Percentiles rank a stretch among this genome's conserved stretches.
These are phyloP conservation scores for Lepisosteus osseus DNA, from an alignment of 2,113 vertebrate species.

Conservation along the genomic window DNA sequence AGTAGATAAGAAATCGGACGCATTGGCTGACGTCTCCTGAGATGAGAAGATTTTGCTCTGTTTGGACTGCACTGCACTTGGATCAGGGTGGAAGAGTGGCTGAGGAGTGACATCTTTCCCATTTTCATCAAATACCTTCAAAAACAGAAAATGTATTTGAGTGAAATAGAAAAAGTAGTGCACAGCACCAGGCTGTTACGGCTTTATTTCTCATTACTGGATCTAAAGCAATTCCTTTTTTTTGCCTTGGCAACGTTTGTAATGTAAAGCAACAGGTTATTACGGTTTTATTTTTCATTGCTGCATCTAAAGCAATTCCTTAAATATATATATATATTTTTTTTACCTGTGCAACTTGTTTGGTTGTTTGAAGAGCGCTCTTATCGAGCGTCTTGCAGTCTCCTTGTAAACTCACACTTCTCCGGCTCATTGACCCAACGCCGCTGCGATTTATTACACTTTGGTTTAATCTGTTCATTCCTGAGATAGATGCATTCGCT, in stretches of 20 bases:
- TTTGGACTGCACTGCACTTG: conserved; percentile 38
- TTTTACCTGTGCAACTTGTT: conserved; percentile 32
- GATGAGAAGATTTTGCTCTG: conserved; percentile 56
- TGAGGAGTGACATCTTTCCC: conserved; percentile 80
- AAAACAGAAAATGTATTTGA: conserved; percentile 15
- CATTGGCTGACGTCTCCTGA: conserved; percentile 47
- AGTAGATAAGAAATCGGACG: conserved; percentile 48
- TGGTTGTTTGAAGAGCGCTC: conserved; percentile 24
- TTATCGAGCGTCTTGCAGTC: conserved; percentile 43
- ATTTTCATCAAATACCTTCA: conserved; percentile 75
- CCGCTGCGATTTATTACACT: conserved; percentile 18
- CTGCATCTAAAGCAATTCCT: neutral
- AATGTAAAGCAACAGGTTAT: neutral
- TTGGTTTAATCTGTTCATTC: conserved; percentile 19
- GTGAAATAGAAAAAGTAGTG: neutral
- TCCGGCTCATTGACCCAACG: conserved; percentile 25
- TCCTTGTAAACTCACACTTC: conserved; percentile 28
- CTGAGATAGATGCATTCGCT: conserved; percentile 34
- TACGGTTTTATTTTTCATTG: neutral
- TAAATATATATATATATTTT: neutral
- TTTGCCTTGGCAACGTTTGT: neutral
- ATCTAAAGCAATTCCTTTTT: neutral
- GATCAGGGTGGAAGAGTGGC: conserved; percentile 67
- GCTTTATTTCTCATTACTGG: too few relatives aligned
- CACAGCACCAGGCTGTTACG: too few relatives aligned